Conservation (phyloP, 2,888 invertebrate genomes). For the Clunio marinus region DNA sequence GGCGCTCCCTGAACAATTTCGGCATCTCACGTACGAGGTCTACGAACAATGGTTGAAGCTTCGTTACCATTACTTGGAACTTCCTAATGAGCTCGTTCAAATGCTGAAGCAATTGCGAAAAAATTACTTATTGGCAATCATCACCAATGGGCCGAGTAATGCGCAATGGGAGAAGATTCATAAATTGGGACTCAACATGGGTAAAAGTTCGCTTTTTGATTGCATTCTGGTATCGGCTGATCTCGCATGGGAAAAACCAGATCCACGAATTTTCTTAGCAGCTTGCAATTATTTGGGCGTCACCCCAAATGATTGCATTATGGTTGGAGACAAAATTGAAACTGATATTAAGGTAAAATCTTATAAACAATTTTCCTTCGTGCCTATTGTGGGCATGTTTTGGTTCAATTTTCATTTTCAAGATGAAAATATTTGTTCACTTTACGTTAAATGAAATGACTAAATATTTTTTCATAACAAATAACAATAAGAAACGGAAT, state of each 20-base stretch:
- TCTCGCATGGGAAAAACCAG: constrained; percentile 81
- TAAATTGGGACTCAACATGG: constrained; percentile 62
- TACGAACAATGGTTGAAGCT: constrained; percentile 74
- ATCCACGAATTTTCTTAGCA: constrained; percentile 74
- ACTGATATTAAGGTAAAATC: constrained; percentile 69
- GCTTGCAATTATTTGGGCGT: constrained; percentile 74
- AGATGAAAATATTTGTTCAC: no score
- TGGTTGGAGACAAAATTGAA: constrained; percentile 85
- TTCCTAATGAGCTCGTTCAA: constrained; percentile 64
- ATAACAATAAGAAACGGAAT: no score
- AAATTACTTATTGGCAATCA: constrained; percentile 72
- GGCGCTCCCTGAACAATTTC: constrained; percentile 68
- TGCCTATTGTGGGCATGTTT: no score
- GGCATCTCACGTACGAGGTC: constrained; percentile 67
- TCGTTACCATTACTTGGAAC: constrained; percentile 70
- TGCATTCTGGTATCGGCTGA: constrained; percentile 78
- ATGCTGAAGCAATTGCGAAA: constrained; percentile 66
- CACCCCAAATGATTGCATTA: constrained; percentile 69
- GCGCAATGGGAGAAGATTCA: constrained; percentile 87
- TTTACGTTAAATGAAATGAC: no score
- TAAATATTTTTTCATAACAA: no score
- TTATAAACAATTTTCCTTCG: constrained; percentile 1
- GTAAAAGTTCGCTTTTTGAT: constrained; percentile 58
- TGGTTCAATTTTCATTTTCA: no score
- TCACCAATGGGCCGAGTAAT: constrained; percentile 81